Conservation (phyloP, 1,140 invertebrate genomes). For the Phymastichus coffea region DNA sequence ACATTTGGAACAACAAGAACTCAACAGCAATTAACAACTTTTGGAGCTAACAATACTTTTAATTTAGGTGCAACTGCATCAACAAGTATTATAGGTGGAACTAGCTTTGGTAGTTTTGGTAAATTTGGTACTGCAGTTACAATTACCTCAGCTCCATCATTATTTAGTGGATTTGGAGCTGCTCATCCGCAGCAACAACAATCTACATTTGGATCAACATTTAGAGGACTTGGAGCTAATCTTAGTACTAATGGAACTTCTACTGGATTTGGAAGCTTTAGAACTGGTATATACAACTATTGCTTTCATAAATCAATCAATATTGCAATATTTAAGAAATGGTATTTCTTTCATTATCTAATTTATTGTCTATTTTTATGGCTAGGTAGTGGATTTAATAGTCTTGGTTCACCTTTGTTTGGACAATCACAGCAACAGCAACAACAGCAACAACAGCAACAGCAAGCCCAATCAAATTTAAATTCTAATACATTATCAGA, state of each 20-base stretch:
- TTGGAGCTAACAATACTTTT: too few relatives aligned
- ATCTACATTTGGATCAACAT: constrained; percentile 58
- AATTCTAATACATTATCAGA: constrained; percentile 65
- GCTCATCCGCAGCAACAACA: constrained; percentile 36
- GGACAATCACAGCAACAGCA: constrained; percentile 62
- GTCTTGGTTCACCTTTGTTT: constrained; percentile 45
- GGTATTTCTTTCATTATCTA: too few relatives aligned
- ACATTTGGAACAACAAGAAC: constrained; percentile 35
- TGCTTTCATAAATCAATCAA: too few relatives aligned
- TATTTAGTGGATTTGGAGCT: constrained; percentile 49
- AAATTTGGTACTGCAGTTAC: constrained; percentile 48
- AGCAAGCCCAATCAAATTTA: constrained; percentile 61
- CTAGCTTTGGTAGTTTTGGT: constrained; percentile 43
- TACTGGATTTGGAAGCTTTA: constrained; percentile 60
- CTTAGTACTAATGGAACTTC: constrained; percentile 48
- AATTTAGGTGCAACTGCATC: constrained; percentile 47
- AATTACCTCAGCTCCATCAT: constrained; percentile 47
- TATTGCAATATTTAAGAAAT: too few relatives aligned
- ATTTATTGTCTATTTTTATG: too few relatives aligned
- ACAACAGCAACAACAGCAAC: constrained; percentile 54
- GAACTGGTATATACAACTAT: constrained; percentile 13
- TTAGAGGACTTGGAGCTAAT: constrained; percentile 58
- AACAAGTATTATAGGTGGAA: constrained; percentile 39
- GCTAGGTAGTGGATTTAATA: constrained; percentile 36
- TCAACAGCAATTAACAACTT: constrained; percentile 45